Conservation (phyloP, 2,888 invertebrate species). For the Hanleya hanleyi region DNA sequence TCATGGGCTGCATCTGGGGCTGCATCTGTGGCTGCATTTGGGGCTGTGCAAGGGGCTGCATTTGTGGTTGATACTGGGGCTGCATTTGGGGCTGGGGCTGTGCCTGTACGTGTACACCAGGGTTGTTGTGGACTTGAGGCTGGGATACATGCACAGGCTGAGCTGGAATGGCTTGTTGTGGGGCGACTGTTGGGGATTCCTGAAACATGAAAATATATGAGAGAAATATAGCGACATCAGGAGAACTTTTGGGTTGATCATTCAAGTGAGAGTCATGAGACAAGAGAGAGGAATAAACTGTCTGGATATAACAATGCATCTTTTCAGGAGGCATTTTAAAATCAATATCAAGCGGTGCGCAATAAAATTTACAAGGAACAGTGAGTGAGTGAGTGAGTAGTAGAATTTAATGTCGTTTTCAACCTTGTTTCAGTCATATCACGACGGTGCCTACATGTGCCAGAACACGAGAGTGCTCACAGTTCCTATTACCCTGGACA, state of each 20-base stretch:
- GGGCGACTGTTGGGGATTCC: background rate
- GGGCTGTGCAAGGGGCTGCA: constrained; percentile 33
- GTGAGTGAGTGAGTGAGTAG: too few species aligned
- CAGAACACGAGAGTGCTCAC: too few species aligned
- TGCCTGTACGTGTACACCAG: background rate
- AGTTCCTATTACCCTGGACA: too few species aligned
- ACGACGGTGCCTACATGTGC: too few species aligned
- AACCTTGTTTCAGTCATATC: too few species aligned
- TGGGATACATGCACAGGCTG: constrained; percentile 9
- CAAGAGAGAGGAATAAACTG: too few species aligned
- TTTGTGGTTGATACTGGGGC: constrained; percentile 29
- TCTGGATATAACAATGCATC: too few species aligned
- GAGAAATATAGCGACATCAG: constrained; percentile 25
- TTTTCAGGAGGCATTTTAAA: too few species aligned
- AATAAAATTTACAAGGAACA: too few species aligned
- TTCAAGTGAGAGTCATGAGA: too few species aligned
- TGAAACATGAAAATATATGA: background rate
- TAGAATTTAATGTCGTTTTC: too few species aligned
- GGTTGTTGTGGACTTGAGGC: background rate
- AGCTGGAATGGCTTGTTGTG: background rate
- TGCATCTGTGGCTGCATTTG: constrained; percentile 23
- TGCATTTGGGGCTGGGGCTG: constrained; percentile 37
- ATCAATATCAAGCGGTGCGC: too few species aligned
- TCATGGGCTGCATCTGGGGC: constrained; percentile 14
- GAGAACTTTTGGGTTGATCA: background rate